phyloP scores from a whole-genome alignment of 2,113 vertebrate genomes.

The Heterotis niloticus region DNA sequence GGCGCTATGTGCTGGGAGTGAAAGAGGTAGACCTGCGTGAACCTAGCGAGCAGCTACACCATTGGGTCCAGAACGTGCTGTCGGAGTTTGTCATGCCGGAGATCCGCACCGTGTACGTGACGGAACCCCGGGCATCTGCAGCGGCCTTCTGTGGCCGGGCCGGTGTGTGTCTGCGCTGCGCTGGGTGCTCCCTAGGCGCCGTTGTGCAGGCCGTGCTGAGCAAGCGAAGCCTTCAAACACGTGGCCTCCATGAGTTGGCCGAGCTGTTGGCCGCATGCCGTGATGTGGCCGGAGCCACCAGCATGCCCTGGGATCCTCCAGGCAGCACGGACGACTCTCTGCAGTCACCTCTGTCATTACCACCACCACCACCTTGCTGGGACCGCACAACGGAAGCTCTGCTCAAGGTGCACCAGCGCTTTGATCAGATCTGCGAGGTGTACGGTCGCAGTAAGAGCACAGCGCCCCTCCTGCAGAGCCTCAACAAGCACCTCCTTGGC shows the following conservation, averaged over 20 bases:
- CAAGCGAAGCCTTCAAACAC: constrained; percentile 89
- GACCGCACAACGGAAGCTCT: constrained; percentile 87
- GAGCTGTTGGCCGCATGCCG: constrained; percentile 87
- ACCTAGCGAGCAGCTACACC: constrained; percentile 86
- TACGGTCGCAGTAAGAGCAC: constrained; percentile 90
- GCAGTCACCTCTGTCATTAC: constrained; percentile 55
- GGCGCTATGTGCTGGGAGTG: constrained; percentile 87
- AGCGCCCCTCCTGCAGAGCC: constrained; percentile 87
- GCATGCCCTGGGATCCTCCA: constrained; percentile 74
- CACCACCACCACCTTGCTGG: constrained; percentile 88
- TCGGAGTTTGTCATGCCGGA: constrained; percentile 98
- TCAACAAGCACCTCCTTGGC: constrained; percentile 92
- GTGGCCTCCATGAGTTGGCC: constrained; percentile 88
- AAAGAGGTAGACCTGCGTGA: constrained; percentile 83
- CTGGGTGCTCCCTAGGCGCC: constrained; percentile 86
- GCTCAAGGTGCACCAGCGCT: constrained; percentile 88
- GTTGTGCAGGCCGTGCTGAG: constrained; percentile 91
- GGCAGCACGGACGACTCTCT: constrained; percentile 71
- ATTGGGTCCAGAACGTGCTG: constrained; percentile 97
- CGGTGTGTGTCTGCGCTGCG: constrained; percentile 85
- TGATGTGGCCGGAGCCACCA: constrained; percentile 80
- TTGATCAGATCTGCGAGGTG: constrained; percentile 93
- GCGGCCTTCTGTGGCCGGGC: constrained; percentile 79
- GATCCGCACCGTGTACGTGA: constrained; percentile 91
- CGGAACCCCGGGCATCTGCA: constrained; percentile 74